phyloP scores from a whole-genome alignment of 2,113 vertebrate genomes.

The Vimba vimba region DNA sequence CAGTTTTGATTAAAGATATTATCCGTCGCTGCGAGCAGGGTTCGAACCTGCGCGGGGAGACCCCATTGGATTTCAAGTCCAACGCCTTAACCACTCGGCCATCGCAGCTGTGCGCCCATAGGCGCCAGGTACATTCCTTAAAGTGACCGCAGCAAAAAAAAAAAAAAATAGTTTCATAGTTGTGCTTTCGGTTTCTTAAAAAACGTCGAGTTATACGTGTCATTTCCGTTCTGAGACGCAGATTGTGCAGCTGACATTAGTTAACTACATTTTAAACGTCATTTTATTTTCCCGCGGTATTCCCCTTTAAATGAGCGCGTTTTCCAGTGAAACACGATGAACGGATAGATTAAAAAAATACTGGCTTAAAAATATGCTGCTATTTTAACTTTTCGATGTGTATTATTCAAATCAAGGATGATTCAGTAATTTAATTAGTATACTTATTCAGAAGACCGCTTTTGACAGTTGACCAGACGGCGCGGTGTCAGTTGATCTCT shows the following conservation, averaged over 20 bases:
- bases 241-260: neutral
- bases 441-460: neutral
- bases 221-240: neutral
- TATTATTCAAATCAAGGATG: neutral
- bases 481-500: neutral
- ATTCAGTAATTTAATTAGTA: neutral
- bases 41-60: constrained; percentile 90
- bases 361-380: neutral
- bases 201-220: neutral
- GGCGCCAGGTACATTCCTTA: neutral
- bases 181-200: neutral
- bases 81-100: constrained; percentile 94
- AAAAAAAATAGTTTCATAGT: accelerated
- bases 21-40: constrained; percentile 81
- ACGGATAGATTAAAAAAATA: too few species aligned
- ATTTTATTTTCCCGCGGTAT: neutral
- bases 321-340: neutral
- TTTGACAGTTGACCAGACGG: neutral
- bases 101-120: constrained; percentile 71
- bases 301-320: neutral
- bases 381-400: neutral
- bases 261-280: neutral
- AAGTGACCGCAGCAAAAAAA: neutral
- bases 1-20: too few species aligned
- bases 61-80: constrained; percentile 94